phyloP scores from a whole-genome alignment of 2,797 vertebrate genomes.

The Clangula hyemalis region DNA sequence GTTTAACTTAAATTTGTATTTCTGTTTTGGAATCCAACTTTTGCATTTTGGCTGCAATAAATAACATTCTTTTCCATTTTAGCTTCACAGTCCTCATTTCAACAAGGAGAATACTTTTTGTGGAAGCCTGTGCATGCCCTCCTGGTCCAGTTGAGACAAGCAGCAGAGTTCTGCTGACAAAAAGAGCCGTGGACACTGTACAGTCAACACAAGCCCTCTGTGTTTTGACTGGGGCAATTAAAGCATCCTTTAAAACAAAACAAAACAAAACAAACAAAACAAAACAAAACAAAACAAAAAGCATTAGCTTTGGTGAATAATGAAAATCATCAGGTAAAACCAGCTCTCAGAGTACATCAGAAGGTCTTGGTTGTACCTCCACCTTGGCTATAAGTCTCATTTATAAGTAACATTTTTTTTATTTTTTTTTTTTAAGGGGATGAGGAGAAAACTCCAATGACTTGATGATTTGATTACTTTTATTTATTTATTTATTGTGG shows the following conservation, averaged over 20 bases:
- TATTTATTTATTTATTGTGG: not conserved
- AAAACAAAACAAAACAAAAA: no score
- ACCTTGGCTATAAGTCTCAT: not conserved
- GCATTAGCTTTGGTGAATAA: not conserved
- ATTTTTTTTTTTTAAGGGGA: no score
- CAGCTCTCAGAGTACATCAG: not conserved
- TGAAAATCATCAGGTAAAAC: not conserved
- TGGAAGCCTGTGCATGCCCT: not conserved
- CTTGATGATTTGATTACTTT: not conserved
- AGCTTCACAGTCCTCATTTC: not conserved
- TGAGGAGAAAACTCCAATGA: not conserved
- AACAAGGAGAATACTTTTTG: not conserved
- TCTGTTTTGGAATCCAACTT: not conserved
- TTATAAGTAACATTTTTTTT: not conserved
- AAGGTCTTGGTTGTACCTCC: not conserved
- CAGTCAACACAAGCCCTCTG: not conserved
- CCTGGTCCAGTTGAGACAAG: not conserved
- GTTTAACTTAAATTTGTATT: not conserved
- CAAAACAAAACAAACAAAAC: no score
- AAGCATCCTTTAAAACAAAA: not conserved
- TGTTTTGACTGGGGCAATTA: not conserved
- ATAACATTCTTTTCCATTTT: not conserved
- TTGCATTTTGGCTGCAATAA: not conserved
- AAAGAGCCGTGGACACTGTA: not conserved
- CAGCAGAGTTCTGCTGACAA: not conserved